These are phyloP conservation scores for Dorcus parallelipipedus DNA, from an alignment of 2,888 invertebrate genomes.

Conservation along the genomic window DNA sequence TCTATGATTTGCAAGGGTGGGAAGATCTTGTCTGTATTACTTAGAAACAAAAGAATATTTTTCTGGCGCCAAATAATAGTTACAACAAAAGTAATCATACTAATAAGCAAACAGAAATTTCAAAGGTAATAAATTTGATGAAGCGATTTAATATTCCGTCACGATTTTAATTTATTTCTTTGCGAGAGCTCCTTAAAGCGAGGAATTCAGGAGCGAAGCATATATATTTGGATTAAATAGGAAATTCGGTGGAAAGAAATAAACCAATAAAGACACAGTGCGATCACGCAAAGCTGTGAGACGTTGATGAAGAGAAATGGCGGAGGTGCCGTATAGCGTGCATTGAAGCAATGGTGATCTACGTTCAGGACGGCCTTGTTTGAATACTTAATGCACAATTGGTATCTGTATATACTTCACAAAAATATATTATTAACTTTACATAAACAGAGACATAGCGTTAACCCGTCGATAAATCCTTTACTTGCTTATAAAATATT, in stretches of 20 bases:
- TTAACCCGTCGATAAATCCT: background rate
- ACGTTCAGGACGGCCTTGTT: constrained; percentile 40
- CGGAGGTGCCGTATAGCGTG: constrained; percentile 31
- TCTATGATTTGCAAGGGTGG: no score
- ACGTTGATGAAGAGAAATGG: constrained; percentile 49
- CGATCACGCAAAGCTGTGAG: constrained; percentile 41
- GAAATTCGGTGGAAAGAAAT: constrained; percentile 27
- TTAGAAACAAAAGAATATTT: no score
- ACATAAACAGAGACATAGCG: constrained; percentile 9
- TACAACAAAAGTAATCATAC: no score
- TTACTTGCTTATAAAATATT: background rate
- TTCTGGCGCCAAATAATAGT: no score
- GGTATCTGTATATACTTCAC: constrained; percentile 3
- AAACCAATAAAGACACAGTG: constrained; percentile 44
- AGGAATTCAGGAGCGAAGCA: background rate
- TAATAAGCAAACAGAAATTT: no score
- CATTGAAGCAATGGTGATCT: constrained; percentile 39
- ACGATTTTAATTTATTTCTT: no score
- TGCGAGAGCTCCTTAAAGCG: no score
- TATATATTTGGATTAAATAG: constrained; percentile 17
- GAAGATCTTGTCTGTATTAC: no score
- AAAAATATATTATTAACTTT: background rate
- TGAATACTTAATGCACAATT: constrained; percentile 41
- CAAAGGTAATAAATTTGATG: no score
- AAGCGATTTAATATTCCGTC: no score